Conservation (phyloP, 2,797 vertebrate genomes). For the Choloepus didactylus region DNA sequence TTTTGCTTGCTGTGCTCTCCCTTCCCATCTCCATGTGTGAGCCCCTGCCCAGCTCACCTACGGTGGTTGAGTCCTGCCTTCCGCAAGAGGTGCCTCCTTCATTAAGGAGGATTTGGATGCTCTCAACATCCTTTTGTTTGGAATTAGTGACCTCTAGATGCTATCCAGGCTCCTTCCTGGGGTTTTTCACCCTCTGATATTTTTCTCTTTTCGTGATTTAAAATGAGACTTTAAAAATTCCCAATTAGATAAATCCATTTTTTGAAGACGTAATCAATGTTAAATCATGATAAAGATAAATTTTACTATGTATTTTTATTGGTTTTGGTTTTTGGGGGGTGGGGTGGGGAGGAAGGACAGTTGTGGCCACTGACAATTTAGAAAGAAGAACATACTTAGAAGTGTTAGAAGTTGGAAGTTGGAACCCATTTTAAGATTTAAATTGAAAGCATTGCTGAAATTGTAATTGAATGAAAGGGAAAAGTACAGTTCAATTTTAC, state of each 20-base stretch:
- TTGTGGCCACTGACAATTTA: background rate
- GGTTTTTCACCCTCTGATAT: background rate
- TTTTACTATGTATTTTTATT: background rate
- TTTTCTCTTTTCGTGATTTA: constrained; percentile 52
- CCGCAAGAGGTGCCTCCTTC: background rate
- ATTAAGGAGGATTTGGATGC: background rate
- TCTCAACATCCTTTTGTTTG: background rate
- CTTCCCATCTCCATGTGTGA: background rate
- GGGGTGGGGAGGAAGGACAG: background rate
- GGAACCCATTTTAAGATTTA: background rate
- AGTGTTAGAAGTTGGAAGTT: background rate
- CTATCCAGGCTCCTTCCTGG: background rate
- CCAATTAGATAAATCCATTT: background rate
- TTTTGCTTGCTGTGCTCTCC: background rate
- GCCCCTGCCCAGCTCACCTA: background rate
- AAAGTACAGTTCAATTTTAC: constrained; percentile 50
- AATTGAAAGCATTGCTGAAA: constrained; percentile 44
- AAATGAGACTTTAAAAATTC: constrained; percentile 15
- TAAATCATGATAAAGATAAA: constrained; percentile 37
- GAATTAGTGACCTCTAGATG: background rate
- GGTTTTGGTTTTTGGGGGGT: background rate
- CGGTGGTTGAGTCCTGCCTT: background rate
- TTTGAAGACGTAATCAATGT: constrained; percentile 25
- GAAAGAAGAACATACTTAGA: constrained; percentile 28
- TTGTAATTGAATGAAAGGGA: background rate